Conservation (phyloP, 1,140 invertebrate species). For the Octopus sinensis region DNA sequence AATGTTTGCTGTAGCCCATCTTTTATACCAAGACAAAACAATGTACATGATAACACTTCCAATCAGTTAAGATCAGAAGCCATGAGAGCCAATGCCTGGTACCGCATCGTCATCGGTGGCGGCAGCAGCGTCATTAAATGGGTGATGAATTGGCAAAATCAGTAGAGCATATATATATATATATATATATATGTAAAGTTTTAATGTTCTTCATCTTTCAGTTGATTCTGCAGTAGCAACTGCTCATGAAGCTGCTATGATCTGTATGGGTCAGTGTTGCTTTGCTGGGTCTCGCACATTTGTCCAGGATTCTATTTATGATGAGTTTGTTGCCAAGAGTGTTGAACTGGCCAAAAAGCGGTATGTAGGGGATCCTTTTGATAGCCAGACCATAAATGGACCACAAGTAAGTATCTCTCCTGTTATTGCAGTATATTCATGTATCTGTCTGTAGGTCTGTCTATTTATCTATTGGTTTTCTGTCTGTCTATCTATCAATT, state of each 20-base stretch:
- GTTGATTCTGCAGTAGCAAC: constrained; percentile 77
- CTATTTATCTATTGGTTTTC: no score
- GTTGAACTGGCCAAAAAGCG: constrained; percentile 67
- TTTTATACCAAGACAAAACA: no score
- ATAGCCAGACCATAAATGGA: constrained; percentile 68
- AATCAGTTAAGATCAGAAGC: no score
- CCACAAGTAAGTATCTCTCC: constrained; percentile 68
- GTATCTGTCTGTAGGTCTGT: not conserved
- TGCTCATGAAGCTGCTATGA: constrained; percentile 75
- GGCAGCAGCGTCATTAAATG: not conserved
- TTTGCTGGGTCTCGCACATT: constrained; percentile 49
- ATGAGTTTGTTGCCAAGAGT: constrained; percentile 50
- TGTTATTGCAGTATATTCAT: no score
- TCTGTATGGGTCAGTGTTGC: constrained; percentile 66
- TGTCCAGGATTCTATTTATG: constrained; percentile 55
- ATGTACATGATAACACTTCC: no score
- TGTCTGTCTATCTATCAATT: no score
- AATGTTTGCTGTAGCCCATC: no score
- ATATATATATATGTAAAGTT: no score
- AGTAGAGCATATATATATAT: no score
- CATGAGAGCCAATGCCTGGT: no score
- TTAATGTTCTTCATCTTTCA: constrained; percentile 50
- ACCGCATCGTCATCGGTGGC: no score
- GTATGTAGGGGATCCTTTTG: constrained; percentile 80
- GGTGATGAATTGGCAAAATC: not conserved